phyloP scores from a whole-genome alignment of 2,888 invertebrate species.

The Aromia moschata region DNA sequence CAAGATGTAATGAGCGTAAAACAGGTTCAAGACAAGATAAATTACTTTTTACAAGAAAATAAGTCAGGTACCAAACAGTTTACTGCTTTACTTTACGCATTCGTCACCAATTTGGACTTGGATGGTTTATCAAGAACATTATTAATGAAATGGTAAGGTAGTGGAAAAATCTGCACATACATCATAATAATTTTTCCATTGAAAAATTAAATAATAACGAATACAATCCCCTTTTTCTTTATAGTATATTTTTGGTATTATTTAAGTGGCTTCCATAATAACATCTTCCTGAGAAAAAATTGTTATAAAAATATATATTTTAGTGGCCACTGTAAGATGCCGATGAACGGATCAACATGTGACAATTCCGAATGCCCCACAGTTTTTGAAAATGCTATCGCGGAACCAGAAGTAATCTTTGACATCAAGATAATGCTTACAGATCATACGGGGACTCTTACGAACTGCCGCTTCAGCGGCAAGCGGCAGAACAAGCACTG shows the following conservation, averaged over 20 bases:
- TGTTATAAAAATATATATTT: not conserved
- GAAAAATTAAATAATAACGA: too few species aligned
- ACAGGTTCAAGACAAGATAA: constrained; percentile 65
- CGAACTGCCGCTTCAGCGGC: constrained; percentile 68
- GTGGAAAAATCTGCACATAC: too few species aligned
- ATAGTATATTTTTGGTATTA: too few species aligned
- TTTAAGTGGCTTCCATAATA: too few species aligned
- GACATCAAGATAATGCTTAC: constrained; percentile 72
- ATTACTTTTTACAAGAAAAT: constrained; percentile 58
- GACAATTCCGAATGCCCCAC: constrained; percentile 59
- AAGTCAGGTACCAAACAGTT: constrained; percentile 67
- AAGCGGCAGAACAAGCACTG: constrained; percentile 69
- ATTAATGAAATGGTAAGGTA: constrained; percentile 60
- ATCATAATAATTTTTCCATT: not conserved
- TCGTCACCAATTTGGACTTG: constrained; percentile 76
- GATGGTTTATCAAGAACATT: constrained; percentile 64
- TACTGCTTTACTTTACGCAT: constrained; percentile 74
- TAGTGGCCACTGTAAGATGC: constrained; percentile 53
- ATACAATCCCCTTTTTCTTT: too few species aligned
- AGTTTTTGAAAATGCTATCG: constrained; percentile 51
- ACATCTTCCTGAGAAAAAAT: too few species aligned
- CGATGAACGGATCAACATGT: constrained; percentile 51
- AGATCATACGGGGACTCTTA: constrained; percentile 76
- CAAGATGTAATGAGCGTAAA: constrained; percentile 69
- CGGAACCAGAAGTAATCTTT: constrained; percentile 61